Evolutionary conservation across 2,888 invertebrate species (phyloP).

Genomic region (Caenorhabditis afra): DNA sequence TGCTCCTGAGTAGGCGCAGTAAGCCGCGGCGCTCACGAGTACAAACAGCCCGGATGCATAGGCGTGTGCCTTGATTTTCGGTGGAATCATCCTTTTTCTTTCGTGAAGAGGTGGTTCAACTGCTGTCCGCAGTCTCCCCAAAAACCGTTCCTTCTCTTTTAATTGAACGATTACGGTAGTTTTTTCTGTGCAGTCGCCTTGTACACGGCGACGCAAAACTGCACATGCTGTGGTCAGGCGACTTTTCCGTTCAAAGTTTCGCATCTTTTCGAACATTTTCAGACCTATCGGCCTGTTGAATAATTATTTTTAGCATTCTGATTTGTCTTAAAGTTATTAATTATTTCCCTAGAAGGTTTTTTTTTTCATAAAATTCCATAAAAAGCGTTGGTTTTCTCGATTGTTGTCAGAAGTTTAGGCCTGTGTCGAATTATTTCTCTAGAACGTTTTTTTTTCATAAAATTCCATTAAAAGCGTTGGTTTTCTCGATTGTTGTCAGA

Average conservation of each 20-base stretch:
- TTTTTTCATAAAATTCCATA: no score
- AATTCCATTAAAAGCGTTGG: neutral
- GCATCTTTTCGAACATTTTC: slow-evolving; percentile 33
- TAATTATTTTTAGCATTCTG: neutral
- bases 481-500: neutral
- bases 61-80: slow-evolving; percentile 36
- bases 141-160: no score
- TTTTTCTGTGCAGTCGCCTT: slow-evolving; percentile 19
- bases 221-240: slow-evolving; percentile 26
- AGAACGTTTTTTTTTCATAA: no score
- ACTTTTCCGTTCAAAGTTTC: slow-evolving; percentile 18
- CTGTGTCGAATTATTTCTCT: no score
- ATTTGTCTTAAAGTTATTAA: no score
- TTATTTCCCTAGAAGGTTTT: no score
- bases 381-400: no score
- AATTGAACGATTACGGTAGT: slow-evolving; percentile 26
- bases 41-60: slow-evolving; percentile 47
- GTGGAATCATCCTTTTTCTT: slow-evolving; percentile 33
- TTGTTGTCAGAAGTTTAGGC: no score
- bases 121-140: no score
- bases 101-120: neutral
- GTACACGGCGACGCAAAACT: slow-evolving; percentile 37
- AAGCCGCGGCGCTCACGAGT: slow-evolving; percentile 28
- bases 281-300: neutral
- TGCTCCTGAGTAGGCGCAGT: slow-evolving; percentile 37